These are phyloP conservation scores for Corythoichthys haematopterus DNA, from an alignment of 2,113 vertebrate genomes.

Conservation along the genomic window DNA sequence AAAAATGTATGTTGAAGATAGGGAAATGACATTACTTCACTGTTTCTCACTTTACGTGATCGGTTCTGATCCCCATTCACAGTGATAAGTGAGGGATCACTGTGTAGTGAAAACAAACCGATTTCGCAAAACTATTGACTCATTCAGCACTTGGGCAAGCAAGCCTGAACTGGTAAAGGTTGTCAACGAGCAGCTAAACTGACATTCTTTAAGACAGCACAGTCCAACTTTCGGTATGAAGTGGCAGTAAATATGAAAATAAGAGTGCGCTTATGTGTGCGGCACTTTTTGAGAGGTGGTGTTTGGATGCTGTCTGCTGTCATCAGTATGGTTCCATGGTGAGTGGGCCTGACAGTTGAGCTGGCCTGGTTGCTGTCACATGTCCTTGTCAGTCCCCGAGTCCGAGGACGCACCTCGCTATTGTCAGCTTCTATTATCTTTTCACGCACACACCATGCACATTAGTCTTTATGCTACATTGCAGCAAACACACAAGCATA, in stretches of 20 bases:
- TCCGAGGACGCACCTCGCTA: slow-evolving; percentile 54
- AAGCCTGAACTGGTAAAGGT: slow-evolving; percentile 2
- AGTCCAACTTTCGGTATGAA: slow-evolving; percentile 10
- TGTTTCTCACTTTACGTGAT: too few relatives aligned
- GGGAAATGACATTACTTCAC: too few relatives aligned
- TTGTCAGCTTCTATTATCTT: slow-evolving; percentile 66
- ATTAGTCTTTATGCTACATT: slow-evolving; percentile 10
- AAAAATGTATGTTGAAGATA: too few relatives aligned
- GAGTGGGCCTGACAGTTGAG: slow-evolving; percentile 58
- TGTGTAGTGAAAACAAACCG: background rate
- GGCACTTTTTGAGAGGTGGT: slow-evolving; percentile 24
- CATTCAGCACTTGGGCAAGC: background rate
- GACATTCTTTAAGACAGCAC: slow-evolving; percentile 15
- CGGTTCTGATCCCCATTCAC: background rate
- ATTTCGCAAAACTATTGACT: background rate
- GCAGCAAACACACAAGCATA: slow-evolving; percentile 18
- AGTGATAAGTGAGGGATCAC: background rate
- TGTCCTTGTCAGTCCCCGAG: slow-evolving; percentile 64
- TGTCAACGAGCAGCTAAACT: background rate
- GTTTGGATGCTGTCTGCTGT: slow-evolving; percentile 57
- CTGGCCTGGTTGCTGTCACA: slow-evolving; percentile 62
- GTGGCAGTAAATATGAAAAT: slow-evolving; percentile 17
- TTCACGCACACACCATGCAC: slow-evolving; percentile 21
- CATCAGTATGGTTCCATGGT: slow-evolving; percentile 45
- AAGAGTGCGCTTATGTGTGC: slow-evolving; percentile 7